These are phyloP conservation scores for Esox niger DNA, from an alignment of 2,113 vertebrate genomes.

Conservation along the genomic window DNA sequence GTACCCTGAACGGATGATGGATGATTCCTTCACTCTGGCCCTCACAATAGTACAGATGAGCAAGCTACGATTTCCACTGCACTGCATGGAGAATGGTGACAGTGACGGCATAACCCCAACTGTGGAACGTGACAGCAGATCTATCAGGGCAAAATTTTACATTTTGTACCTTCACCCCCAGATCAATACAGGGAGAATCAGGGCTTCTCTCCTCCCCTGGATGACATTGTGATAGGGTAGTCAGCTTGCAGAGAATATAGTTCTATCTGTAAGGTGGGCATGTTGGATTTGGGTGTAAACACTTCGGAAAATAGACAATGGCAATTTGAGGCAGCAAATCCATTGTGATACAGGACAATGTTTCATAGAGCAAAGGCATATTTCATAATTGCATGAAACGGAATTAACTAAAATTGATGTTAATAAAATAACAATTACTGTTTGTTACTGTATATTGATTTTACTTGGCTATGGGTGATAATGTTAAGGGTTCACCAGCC, in stretches of 20 bases:
- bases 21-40: constrained; percentile 58
- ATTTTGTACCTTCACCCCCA: constrained; percentile 51
- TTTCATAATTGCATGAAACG: no score
- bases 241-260: constrained; percentile 5
- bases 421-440: no score
- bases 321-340: no score
- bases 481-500: no score
- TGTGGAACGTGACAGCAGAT: constrained; percentile 67
- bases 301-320: neutral
- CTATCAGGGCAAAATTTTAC: constrained; percentile 61
- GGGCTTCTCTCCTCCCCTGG: constrained; percentile 61
- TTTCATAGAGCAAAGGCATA: no score
- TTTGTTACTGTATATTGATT: no score
- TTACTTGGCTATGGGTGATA: no score
- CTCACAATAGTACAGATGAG: constrained; percentile 63
- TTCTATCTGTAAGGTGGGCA: no score
- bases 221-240: constrained; percentile 46
- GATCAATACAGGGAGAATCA: constrained; percentile 72
- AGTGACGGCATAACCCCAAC: constrained; percentile 50
- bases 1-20: constrained; percentile 66
- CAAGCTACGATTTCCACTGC: constrained; percentile 42
- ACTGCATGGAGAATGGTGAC: constrained; percentile 50
- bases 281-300: neutral
- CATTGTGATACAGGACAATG: no score
- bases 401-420: no score